Percentiles rank a stretch among this genome's conserved stretches.
Conservation (phyloP, 2,113 vertebrate species). For the Corynorhinus townsendii region DNA sequence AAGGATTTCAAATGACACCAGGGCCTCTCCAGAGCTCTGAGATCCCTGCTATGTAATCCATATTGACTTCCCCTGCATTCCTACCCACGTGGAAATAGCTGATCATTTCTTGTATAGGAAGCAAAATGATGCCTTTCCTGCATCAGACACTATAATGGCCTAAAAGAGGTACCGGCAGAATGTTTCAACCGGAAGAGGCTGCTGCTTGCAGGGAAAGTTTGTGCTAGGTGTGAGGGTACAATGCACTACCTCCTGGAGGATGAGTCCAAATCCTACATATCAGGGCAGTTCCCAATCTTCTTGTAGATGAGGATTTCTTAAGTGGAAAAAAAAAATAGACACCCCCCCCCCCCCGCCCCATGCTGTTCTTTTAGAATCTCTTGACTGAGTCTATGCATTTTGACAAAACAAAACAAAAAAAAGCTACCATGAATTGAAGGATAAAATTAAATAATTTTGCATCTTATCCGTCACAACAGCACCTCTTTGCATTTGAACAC, state of each 20-base stretch:
- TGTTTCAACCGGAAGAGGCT: neutral
- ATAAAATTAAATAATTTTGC: neutral
- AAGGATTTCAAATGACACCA: neutral
- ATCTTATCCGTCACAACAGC: neutral
- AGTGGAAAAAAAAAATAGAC: neutral
- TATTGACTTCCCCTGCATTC: neutral
- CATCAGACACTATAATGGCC: too few species aligned
- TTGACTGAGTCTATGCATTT: neutral
- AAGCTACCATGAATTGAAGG: neutral
- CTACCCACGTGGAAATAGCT: neutral
- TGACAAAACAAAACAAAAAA: neutral
- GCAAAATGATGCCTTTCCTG: neutral
- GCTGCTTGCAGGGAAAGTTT: neutral
- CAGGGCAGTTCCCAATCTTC: neutral
- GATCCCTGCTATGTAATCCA: neutral
- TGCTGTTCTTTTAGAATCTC: neutral
- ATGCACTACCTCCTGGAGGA: rapidly evolving
- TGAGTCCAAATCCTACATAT: neutral
- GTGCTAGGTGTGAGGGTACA: rapidly evolving
- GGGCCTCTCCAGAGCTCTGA: neutral
- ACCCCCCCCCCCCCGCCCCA: too few species aligned
- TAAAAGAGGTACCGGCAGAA: neutral
- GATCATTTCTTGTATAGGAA: neutral
- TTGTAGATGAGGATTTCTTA: neutral
- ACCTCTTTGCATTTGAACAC: neutral